Evolutionary conservation across 1,140 invertebrate species (phyloP).

Genomic region (Paracyclopina nana): DNA sequence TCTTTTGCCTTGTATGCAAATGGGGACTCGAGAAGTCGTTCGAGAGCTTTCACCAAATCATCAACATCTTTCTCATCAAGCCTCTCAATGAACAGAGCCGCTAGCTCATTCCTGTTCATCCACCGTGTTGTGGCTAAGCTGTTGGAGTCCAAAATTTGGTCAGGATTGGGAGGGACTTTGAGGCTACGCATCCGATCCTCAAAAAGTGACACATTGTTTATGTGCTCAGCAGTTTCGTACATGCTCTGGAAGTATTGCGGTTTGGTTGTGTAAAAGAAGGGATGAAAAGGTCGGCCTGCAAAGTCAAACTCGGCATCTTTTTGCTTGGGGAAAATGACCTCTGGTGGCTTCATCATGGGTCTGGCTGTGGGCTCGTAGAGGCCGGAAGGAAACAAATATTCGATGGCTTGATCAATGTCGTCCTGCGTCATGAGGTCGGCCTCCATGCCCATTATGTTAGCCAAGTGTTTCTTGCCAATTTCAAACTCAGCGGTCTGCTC

Average conservation of each 20-base stretch:
- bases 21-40: slow-evolving; percentile 46
- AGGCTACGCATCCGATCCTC: slow-evolving; percentile 5
- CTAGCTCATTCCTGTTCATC: slow-evolving; percentile 44
- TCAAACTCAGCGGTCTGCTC: slow-evolving; percentile 59
- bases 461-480: slow-evolving; percentile 78
- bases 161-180: slow-evolving; percentile 17
- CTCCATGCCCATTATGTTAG: slow-evolving; percentile 95
- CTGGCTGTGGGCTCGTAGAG: slow-evolving; percentile 56
- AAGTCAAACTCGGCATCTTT: slow-evolving; percentile 79
- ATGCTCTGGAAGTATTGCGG: slow-evolving; percentile 61
- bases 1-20: slow-evolving; percentile 37
- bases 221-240: slow-evolving; percentile 36
- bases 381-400: slow-evolving; percentile 79
- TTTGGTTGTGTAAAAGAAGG: slow-evolving; percentile 67
- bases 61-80: slow-evolving; percentile 47
- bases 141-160: slow-evolving; percentile 27
- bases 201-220: slow-evolving; percentile 17
- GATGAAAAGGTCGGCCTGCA: slow-evolving; percentile 63
- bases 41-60: slow-evolving; percentile 47
- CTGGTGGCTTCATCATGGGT: slow-evolving; percentile 65
- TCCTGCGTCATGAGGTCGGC: slow-evolving; percentile 57
- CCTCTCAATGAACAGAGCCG: slow-evolving; percentile 44
- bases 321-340: slow-evolving; percentile 44
- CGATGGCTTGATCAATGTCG: slow-evolving; percentile 49
- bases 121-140: slow-evolving; percentile 36